A percentile compares a stretch with the other conserved stretches of the same genome.
These are phyloP conservation scores for Ethmia dodecea DNA, from an alignment of 2,888 invertebrate genomes.

Conservation along the genomic window DNA sequence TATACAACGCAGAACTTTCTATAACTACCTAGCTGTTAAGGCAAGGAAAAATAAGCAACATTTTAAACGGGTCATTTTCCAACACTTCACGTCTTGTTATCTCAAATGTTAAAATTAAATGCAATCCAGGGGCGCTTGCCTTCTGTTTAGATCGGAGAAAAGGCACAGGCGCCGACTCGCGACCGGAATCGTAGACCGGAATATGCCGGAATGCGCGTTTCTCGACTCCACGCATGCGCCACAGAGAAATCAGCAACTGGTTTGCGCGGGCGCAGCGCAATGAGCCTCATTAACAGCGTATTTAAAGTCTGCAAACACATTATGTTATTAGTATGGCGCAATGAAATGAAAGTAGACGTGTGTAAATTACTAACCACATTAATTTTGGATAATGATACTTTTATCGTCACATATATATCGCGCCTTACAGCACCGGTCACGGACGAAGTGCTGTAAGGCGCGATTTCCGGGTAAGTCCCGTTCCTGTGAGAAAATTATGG, in stretches of 20 bases:
- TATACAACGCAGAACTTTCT: no score
- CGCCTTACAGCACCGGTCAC: no score
- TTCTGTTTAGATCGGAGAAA: conserved; percentile 31
- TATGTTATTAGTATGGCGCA: conserved; percentile 20
- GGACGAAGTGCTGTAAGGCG: no score
- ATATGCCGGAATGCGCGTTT: conserved; percentile 14
- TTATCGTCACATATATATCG: no score
- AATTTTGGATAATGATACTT: no score
- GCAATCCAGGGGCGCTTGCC: conserved; percentile 17
- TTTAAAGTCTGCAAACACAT: conserved; percentile 29
- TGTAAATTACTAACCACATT: no score
- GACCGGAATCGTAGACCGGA: conserved; percentile 10
- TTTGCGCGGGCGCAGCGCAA: conserved; percentile 17
- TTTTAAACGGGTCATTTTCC: no score
- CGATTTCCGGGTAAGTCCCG: no score
- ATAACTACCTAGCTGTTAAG: no score
- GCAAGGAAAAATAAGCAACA: no score
- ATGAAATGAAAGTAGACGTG: conserved; percentile 52
- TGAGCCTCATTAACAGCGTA: conserved; percentile 34
- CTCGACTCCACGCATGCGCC: conserved; percentile 14
- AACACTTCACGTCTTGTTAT: conserved; percentile 17
- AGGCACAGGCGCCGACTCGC: conserved; percentile 15
- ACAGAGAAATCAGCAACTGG: conserved; percentile 30
- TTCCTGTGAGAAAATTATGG: no score
- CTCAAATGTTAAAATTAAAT: conserved; percentile 22